Conservation (phyloP, 1,140 invertebrate genomes). For the Centruroides vittatus region DNA sequence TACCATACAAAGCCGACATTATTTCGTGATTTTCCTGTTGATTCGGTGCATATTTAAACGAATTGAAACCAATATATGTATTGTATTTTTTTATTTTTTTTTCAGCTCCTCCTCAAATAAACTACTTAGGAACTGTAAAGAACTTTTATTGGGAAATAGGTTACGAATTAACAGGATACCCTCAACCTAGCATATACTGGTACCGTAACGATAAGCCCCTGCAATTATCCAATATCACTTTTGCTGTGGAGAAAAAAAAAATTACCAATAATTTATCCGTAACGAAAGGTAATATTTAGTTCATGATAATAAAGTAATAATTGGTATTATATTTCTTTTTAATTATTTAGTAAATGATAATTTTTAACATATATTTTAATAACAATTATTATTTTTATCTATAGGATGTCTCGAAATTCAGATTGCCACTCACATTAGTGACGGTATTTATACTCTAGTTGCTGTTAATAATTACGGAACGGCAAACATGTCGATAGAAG, state of each 20-base stretch:
- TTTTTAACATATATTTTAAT: background rate
- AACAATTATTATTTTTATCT: background rate
- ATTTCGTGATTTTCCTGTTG: no score
- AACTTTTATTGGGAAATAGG: constrained; percentile 22
- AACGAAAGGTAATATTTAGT: constrained; percentile 8
- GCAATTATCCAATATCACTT: background rate
- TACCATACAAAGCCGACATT: no score
- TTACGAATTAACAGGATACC: constrained; percentile 23
- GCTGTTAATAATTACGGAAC: constrained; percentile 22
- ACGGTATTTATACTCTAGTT: constrained; percentile 24
- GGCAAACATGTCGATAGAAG: constrained; percentile 14
- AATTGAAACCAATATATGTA: no score
- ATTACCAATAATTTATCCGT: constrained; percentile 7
- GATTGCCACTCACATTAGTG: constrained; percentile 18
- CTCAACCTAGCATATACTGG: constrained; percentile 21
- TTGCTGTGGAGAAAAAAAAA: constrained; percentile 9
- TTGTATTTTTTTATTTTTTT: background rate
- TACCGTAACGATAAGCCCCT: constrained; percentile 19
- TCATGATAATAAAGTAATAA: no score
- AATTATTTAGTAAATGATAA: background rate
- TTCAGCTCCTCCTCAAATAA: constrained; percentile 17
- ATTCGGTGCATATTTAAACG: no score
- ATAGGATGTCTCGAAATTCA: constrained; percentile 14
- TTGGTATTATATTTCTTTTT: background rate
- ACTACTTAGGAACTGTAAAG: constrained; percentile 4